These are phyloP conservation scores for Trachelus tabidus DNA, from an alignment of 2,888 invertebrate genomes.

Conservation along the genomic window DNA sequence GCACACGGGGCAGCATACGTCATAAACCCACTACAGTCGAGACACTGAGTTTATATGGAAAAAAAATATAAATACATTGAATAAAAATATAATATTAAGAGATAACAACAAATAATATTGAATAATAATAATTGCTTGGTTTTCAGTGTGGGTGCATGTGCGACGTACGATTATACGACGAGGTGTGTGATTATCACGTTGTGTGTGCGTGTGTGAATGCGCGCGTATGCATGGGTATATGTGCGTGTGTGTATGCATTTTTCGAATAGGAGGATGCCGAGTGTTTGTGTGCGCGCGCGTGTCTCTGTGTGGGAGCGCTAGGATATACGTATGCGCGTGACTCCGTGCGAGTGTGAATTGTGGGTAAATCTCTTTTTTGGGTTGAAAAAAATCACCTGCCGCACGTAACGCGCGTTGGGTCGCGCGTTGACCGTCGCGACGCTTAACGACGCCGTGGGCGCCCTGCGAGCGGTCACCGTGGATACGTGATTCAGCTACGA, in stretches of 20 bases:
- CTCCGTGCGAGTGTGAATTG: constrained; percentile 23
- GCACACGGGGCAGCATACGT: constrained; percentile 55
- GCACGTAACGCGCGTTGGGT: no score
- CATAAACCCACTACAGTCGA: constrained; percentile 52
- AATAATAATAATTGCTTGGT: constrained; percentile 62
- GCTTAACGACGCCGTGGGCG: neutral
- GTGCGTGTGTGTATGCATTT: neutral
- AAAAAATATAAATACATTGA: constrained; percentile 61
- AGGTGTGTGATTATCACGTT: neutral
- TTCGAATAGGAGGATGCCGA: constrained; percentile 2
- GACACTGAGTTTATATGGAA: constrained; percentile 57
- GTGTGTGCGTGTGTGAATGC: no score
- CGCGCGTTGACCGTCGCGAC: neutral
- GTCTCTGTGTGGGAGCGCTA: constrained; percentile 20
- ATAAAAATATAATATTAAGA: constrained; percentile 66
- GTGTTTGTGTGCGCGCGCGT: constrained; percentile 15
- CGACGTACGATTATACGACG: constrained; percentile 12
- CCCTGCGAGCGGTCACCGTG: neutral
- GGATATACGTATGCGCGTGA: constrained; percentile 25
- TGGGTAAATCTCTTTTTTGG: constrained; percentile 10
- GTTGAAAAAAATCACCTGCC: constrained; percentile 13
- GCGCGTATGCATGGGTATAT: constrained; percentile 24
- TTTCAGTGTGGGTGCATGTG: constrained; percentile 59
- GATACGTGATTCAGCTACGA: neutral
- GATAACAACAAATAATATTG: constrained; percentile 57